A percentile compares a stretch with the other conserved stretches of the same genome.
Evolutionary conservation across 2,797 vertebrate genomes (phyloP).

Genomic region (Manis crassicaudata): DNA sequence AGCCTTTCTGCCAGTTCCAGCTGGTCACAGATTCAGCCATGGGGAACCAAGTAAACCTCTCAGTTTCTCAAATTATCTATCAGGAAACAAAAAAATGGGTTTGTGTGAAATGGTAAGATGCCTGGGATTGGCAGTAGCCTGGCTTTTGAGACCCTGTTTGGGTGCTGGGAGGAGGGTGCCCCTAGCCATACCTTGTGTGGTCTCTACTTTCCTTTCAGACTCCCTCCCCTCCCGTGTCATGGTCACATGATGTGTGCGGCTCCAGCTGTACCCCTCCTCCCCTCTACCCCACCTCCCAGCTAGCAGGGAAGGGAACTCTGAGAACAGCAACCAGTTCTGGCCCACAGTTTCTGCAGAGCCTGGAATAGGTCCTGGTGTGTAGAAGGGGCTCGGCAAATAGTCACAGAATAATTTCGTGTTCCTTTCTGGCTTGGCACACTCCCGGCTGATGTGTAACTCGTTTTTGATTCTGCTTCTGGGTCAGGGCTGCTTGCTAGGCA

Average conservation of each 20-base stretch:
- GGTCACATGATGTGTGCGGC: too few relatives aligned
- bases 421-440: neutral
- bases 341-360: neutral
- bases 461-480: neutral
- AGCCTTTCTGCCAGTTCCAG: neutral
- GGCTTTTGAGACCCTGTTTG: neutral
- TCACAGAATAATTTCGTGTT: accelerated
- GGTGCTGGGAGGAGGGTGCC: neutral
- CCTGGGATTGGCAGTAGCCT: neutral
- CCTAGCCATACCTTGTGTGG: neutral
- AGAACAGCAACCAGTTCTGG: neutral
- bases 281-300: neutral
- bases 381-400: neutral
- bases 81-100: neutral
- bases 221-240: accelerated
- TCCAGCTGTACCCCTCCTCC: neutral
- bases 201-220: neutral
- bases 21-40: neutral
- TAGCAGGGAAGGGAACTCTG: neutral
- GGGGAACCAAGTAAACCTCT: neutral
- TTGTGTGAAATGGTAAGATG: neutral
- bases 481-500: neutral
- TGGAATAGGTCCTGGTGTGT: neutral
- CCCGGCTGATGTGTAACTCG: neutral
- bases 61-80: neutral